Conservation (phyloP, 2,797 vertebrate genomes). For the Lepilemur septentrionalis region DNA sequence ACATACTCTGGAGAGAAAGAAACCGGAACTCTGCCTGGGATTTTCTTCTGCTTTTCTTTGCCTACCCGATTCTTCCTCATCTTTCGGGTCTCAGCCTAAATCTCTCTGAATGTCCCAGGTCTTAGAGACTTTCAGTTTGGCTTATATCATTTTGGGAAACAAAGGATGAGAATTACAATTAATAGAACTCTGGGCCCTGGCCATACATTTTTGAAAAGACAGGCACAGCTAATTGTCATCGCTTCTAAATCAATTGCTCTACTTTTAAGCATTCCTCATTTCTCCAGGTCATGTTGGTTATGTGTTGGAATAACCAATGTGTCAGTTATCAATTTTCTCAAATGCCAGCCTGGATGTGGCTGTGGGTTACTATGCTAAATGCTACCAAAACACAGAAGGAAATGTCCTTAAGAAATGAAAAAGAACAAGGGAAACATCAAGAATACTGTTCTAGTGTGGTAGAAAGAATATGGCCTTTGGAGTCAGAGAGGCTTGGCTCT, state of each 20-base stretch:
- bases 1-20: neutral
- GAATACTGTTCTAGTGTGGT: neutral
- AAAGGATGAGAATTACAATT: neutral
- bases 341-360: neutral
- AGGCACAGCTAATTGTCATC: neutral
- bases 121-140: neutral
- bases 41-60: neutral
- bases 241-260: neutral
- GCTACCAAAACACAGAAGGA: neutral
- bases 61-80: neutral
- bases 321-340: neutral
- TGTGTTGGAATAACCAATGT: neutral
- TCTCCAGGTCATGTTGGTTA: neutral
- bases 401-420: neutral
- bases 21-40: neutral
- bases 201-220: neutral
- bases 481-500: neutral
- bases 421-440: neutral
- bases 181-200: neutral
- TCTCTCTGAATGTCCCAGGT: neutral
- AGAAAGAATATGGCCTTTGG: neutral
- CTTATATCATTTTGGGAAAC: neutral
- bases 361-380: neutral
- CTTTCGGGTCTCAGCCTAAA: neutral
- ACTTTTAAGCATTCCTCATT: neutral